phyloP scores from a whole-genome alignment of 2,797 vertebrate species.

The Holocentrus rufus region DNA sequence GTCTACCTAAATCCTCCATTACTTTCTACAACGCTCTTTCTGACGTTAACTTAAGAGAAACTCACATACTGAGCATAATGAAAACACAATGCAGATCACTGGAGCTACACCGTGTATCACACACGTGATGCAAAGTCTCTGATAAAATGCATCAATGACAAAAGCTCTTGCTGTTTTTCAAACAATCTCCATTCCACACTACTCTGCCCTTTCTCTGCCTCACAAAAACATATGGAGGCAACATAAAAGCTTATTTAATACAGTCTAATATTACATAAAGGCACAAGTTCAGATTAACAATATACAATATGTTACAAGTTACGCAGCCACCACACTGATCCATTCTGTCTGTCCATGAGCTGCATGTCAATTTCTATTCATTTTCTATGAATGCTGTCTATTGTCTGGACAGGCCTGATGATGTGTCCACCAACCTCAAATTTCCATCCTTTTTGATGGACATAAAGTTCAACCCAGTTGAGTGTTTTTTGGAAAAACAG shows the following conservation, averaged over 20 bases:
- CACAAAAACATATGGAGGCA: too few species aligned
- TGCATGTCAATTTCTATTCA: too few species aligned
- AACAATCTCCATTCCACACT: background rate
- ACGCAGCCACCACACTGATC: too few species aligned
- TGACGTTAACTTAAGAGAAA: background rate
- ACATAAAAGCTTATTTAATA: background rate
- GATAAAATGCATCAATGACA: background rate
- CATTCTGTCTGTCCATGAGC: too few species aligned
- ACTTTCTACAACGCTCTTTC: background rate
- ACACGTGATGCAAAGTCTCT: background rate
- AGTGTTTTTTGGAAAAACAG: too few species aligned
- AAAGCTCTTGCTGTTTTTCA: background rate
- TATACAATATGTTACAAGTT: background rate
- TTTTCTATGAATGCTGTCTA: too few species aligned
- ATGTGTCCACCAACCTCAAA: too few species aligned
- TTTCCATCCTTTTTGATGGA: too few species aligned
- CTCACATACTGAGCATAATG: background rate
- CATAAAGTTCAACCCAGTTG: too few species aligned
- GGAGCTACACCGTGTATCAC: background rate
- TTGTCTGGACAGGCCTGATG: too few species aligned
- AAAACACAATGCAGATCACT: background rate
- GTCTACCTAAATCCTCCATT: background rate
- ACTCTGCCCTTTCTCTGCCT: background rate
- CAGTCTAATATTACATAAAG: background rate
- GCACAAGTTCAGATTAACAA: background rate